phyloP scores from a whole-genome alignment of 2,113 vertebrate species.

The Tapirus terrestris region DNA sequence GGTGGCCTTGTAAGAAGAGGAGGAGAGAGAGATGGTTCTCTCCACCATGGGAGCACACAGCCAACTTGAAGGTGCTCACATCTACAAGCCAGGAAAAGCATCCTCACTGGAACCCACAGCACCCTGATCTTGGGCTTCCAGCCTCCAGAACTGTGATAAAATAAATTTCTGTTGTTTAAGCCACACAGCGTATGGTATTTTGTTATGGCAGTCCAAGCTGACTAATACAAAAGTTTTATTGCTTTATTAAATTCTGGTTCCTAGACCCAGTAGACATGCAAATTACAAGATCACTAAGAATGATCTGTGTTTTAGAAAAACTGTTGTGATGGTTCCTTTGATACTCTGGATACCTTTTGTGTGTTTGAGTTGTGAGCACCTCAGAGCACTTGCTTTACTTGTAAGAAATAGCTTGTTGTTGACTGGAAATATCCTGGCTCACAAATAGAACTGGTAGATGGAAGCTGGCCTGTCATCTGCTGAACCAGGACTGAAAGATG shows the following conservation, averaged over 20 bases:
- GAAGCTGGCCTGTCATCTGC: neutral
- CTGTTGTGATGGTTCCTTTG: neutral
- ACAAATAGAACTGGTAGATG: neutral
- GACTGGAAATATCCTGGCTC: constrained; percentile 25
- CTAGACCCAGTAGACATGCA: constrained; percentile 19
- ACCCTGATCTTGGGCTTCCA: neutral
- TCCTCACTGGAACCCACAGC: neutral
- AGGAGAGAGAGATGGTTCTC: neutral
- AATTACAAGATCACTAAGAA: constrained; percentile 31
- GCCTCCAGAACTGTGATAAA: constrained; percentile 6
- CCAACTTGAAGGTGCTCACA: accelerated
- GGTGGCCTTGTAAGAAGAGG: neutral
- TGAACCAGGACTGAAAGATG: constrained; percentile 21
- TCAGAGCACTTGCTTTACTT: constrained; percentile 47
- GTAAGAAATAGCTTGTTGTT: constrained; percentile 51
- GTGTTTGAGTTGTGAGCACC: neutral
- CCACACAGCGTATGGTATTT: neutral
- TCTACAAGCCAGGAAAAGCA: neutral
- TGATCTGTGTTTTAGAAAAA: constrained; percentile 45
- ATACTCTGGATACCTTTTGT: constrained; percentile 21
- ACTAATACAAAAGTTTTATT: constrained; percentile 26
- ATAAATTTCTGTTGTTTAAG: constrained; percentile 11
- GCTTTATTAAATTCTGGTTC: constrained; percentile 39
- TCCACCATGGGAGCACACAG: neutral
- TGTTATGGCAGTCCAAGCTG: neutral